Base-by-base conservation (phyloP, 2,888 invertebrate genomes). In the Plagodis pulveraria region DNA sequence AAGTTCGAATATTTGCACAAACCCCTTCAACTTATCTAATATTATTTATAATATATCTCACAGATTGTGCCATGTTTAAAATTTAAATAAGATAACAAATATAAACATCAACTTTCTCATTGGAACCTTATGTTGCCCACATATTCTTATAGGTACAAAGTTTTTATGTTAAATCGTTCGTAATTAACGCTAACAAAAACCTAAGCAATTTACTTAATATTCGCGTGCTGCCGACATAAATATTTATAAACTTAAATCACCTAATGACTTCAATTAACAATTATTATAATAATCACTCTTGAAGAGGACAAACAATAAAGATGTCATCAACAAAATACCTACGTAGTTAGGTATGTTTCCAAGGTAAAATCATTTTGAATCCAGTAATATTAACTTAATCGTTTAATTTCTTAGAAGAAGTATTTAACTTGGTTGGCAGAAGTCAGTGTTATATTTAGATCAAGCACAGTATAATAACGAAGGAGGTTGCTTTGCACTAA, bases 381-480 rank as follows among this genome's bases (percentile, higher is more conserved):
- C 48, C 38, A 40, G 43, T 52, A 43, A 9, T 43, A 22, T 40
- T 34, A 47, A 2, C n/a, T 40, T 6, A 12, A 5, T 35, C 5
- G 6, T 36, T 35, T 40, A 42, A 42, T 51, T 49, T 36, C 38
- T 53, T 58, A n/a, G 35, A 35, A 41, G 48, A 22, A 34, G 45
- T 34, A 50, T 55, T 45, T 60, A 48, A 40, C 58, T 50, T 61
- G 56, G 22, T 63, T 51, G 56, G 60, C 61, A 70, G 59, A 66
- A 67, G 67, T 65, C 63, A 58, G 56, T 66, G 65, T 69, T 67
- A 73, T 72, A 73, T 72, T 72, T 71, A 72, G 70, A 76, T 72
- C 58, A 73, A 70, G 41, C 38, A 2, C 12, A 68, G 66, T 68
- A 70, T 71, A 67, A 67, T 70, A 65, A 65, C 67, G 66, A 22